A percentile compares a stretch with the other conserved stretches of the same genome.
These are phyloP conservation scores for Ctenosaura bakeri DNA, from an alignment of 2,797 vertebrate genomes.

Conservation along the genomic window DNA sequence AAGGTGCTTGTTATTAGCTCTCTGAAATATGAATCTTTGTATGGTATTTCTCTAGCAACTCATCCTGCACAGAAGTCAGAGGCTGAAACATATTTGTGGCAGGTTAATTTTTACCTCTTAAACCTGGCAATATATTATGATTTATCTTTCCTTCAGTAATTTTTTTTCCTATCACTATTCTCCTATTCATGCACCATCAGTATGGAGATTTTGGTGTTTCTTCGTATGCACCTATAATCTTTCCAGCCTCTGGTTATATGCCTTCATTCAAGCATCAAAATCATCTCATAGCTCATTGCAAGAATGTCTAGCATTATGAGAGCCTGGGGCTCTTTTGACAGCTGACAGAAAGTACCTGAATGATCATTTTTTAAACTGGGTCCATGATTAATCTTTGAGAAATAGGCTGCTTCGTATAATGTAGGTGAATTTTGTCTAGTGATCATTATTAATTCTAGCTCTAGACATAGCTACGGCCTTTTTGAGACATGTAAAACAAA, in stretches of 20 bases:
- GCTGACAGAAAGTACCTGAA: constrained; percentile 36
- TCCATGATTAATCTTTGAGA: constrained; percentile 75
- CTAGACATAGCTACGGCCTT: background rate
- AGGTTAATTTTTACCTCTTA: constrained; percentile 46
- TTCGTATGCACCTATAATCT: constrained; percentile 29
- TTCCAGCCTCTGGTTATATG: constrained; percentile 9
- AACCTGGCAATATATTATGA: background rate
- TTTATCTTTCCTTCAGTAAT: constrained; percentile 26
- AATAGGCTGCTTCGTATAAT: constrained; percentile 40
- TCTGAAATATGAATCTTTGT: background rate
- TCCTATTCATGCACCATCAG: background rate
- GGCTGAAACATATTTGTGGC: constrained; percentile 19
- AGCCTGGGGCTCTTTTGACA: constrained; percentile 37
- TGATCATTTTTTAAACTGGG: constrained; percentile 63
- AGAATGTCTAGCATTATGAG: constrained; percentile 39
- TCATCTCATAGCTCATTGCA: constrained; percentile 18
- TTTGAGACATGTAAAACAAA: constrained; percentile 45
- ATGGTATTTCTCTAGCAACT: background rate
- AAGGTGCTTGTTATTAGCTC: background rate
- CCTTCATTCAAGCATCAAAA: constrained; percentile 52
- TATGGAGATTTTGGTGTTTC: constrained; percentile 2
- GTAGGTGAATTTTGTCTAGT: constrained; percentile 47
- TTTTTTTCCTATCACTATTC: constrained; percentile 10
- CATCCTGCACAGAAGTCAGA: constrained; percentile 18
- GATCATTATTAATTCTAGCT: constrained; percentile 56